A percentile compares a stretch with the other conserved stretches of the same genome.
phyloP scores from a whole-genome alignment of 2,888 invertebrate genomes.

The Drosophila buzzatii region DNA sequence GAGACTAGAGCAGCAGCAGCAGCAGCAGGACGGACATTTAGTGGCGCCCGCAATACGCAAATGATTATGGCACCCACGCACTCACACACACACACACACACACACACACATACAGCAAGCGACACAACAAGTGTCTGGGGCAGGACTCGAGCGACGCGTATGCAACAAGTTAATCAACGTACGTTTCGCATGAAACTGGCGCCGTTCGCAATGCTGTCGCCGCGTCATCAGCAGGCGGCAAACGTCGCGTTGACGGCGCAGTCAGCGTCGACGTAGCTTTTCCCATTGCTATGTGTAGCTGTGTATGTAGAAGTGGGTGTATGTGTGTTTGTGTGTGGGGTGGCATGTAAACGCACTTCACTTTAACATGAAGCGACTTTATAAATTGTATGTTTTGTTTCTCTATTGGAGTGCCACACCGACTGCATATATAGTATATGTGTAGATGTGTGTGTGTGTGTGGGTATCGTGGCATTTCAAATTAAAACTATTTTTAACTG shows the following conservation, averaged over 20 bases:
- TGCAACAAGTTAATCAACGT: conserved; percentile 79
- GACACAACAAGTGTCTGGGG: conserved; percentile 50
- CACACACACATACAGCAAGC: neutral
- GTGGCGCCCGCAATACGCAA: conserved; percentile 65
- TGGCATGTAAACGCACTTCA: conserved; percentile 51
- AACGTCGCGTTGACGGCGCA: conserved; percentile 41
- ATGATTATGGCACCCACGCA: conserved; percentile 54
- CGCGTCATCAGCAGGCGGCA: conserved; percentile 55
- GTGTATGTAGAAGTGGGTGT: neutral
- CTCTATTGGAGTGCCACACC: conserved; percentile 56
- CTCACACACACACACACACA: neutral
- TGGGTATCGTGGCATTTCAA: conserved; percentile 38
- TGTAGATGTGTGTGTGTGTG: conserved; percentile 14
- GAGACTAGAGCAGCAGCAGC: conserved; percentile 9
- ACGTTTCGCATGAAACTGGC: conserved; percentile 74
- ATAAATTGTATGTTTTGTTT: conserved; percentile 66
- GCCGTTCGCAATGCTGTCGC: conserved; percentile 52
- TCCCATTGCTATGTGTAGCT: conserved; percentile 13
- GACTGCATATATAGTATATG: conserved; percentile 6
- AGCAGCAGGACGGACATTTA: conserved; percentile 24
- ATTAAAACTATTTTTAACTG: conserved; percentile 66
- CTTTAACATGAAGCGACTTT: conserved; percentile 55
- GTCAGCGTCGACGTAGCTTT: conserved; percentile 27
- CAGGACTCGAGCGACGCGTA: conserved; percentile 62
- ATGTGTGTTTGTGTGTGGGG: neutral